Evolutionary conservation across 2,113 vertebrate species (phyloP), one percentile per base, ranked within the genome.

Genomic region (Trematomus loennbergii): DNA sequence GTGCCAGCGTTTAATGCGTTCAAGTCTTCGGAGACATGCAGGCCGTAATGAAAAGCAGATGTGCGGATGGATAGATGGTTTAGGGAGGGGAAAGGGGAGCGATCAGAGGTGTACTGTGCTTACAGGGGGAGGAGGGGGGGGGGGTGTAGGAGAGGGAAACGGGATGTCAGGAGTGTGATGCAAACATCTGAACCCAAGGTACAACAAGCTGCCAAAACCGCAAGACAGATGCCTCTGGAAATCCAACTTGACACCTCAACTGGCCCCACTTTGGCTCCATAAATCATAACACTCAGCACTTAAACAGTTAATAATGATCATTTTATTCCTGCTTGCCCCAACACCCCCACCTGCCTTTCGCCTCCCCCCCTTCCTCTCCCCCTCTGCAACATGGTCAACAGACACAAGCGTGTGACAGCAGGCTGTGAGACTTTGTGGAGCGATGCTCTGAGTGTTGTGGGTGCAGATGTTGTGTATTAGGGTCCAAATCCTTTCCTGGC

Each of bases 1-100:
- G 86, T 95, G 96, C 94, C 93, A 97, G 84, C 84, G 93, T 92
- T 94, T 96, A 96, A 97, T 96, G 94, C 89, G 93, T 97, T 96
- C 95, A 95, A 96, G 89, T 96, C 95, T 95, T 96, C 69, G 72
- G 95, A 95, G 95, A 91, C 89, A 96, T 95, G 95, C 91, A 48
- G 85, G 85, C 72, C 84, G 58, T 93, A 96, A 98, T 97, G 95
- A 95, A 96, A 97, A 98, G 95, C 97, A 99, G 96, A 97, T 98
- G 97, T 97, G 94, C 85, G 83, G 89, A 91, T 89, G 88, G 90
- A 93, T 89, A 49, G 91, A 90, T 79, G 88, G 85, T 91, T 88
- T 79, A 71, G 29, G 79, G 79, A 60, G 81, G 70, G 90, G 86
- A 75, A 88, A 79, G 84, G 79, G 72, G 82, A 72, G 80, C 68